phyloP scores from a whole-genome alignment of 2,113 vertebrate genomes.

The Apteryx owenii region DNA sequence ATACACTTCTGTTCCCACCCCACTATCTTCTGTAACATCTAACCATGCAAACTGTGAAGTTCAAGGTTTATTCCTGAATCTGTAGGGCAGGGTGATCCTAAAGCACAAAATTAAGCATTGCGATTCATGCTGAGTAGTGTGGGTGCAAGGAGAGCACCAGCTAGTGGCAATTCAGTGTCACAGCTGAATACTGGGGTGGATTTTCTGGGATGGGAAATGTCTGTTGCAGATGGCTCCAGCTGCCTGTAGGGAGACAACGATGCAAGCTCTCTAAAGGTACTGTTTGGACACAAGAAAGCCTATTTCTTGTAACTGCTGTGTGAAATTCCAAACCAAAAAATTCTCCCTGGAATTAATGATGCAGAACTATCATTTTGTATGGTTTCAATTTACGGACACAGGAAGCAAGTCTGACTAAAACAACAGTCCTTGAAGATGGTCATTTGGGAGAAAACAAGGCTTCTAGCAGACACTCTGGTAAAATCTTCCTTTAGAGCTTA shows the following conservation, averaged over 20 bases:
- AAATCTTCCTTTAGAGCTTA: not conserved
- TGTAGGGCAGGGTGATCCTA: not conserved
- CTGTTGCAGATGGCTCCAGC: not conserved
- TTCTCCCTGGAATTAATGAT: not conserved
- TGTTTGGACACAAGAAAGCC: not conserved
- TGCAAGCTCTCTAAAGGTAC: not conserved
- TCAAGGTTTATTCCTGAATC: not conserved
- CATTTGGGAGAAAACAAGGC: not conserved
- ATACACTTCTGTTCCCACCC: not conserved
- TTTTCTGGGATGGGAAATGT: not conserved
- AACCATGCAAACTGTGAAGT: not conserved
- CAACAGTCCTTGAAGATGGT: not conserved
- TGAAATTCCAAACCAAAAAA: not conserved
- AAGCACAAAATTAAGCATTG: not conserved
- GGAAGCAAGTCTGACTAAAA: not conserved
- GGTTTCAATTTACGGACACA: not conserved
- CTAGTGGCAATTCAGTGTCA: not conserved
- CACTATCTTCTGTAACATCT: not conserved
- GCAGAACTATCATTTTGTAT: not conserved
- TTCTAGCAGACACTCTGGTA: not conserved
- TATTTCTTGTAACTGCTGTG: not conserved
- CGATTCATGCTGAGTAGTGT: rapidly evolving
- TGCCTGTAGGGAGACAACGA: not conserved
- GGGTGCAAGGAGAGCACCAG: not conserved
- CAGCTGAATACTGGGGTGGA: not conserved